Percentiles rank a stretch among this genome's conserved stretches.
These are phyloP conservation scores for Mormyrus proboscirostris DNA, from an alignment of 2,797 vertebrate species.

Conservation along the genomic window DNA sequence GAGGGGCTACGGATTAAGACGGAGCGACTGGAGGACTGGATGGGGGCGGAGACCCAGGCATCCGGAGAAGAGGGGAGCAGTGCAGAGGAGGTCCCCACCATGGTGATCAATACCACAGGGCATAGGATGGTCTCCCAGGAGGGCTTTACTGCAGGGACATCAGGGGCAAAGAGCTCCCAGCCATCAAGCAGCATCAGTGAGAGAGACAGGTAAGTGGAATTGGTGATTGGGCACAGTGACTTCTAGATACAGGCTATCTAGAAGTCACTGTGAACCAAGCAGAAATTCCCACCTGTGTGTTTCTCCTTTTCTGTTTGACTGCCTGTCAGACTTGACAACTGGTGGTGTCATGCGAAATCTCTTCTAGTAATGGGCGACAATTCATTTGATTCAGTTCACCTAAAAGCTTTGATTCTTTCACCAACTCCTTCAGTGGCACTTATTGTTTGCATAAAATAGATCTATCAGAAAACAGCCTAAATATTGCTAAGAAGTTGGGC, in stretches of 20 bases:
- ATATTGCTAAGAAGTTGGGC: neutral
- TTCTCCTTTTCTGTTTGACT: neutral
- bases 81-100: slow-evolving; percentile 78
- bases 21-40: slow-evolving; percentile 89
- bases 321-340: neutral
- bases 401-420: neutral
- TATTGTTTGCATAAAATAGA: neutral
- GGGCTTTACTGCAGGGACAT: slow-evolving; percentile 59
- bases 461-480: neutral
- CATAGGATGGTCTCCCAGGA: slow-evolving; percentile 73
- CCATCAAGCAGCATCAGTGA: slow-evolving; percentile 86
- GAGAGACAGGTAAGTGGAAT: slow-evolving; percentile 71
- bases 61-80: slow-evolving; percentile 79
- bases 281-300: neutral
- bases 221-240: neutral
- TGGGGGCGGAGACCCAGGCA: slow-evolving; percentile 74
- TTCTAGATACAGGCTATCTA: neutral
- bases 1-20: slow-evolving; percentile 85
- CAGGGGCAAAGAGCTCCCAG: slow-evolving; percentile 69
- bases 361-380: neutral
- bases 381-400: neutral
- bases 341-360: neutral
- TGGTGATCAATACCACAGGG: slow-evolving; percentile 88
- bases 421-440: neutral
- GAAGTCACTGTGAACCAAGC: neutral